These are phyloP conservation scores for Dolomedes plantarius DNA, from an alignment of 2,888 invertebrate genomes.

Conservation along the genomic window DNA sequence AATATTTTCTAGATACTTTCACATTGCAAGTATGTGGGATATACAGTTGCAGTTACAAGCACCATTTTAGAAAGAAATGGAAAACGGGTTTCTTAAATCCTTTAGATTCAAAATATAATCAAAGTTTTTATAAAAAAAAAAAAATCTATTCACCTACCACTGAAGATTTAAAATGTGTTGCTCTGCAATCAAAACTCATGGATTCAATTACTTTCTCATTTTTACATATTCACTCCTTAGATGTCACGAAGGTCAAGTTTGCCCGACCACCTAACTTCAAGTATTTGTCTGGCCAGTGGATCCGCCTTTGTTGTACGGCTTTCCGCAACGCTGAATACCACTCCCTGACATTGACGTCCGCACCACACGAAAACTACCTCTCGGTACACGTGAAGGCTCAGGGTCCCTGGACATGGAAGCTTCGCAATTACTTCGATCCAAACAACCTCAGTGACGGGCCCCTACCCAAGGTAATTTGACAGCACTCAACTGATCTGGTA, in stretches of 20 bases:
- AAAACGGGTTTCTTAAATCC: no score
- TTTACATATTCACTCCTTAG: slow-evolving; percentile 74
- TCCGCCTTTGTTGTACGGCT: slow-evolving; percentile 90
- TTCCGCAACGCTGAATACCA: slow-evolving; percentile 93
- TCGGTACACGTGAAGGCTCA: slow-evolving; percentile 95
- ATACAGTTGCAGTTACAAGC: no score
- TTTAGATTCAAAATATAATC: no score
- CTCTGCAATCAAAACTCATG: no score
- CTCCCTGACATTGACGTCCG: slow-evolving; percentile 95
- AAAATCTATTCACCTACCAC: no score
- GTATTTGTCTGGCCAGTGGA: slow-evolving; percentile 80
- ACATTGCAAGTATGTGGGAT: no score
- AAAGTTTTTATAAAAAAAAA: no score
- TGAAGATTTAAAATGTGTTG: no score
- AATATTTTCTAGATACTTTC: no score
- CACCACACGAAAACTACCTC: slow-evolving; percentile 95
- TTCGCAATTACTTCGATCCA: slow-evolving; percentile 94
- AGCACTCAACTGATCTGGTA: no score
- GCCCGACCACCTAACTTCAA: slow-evolving; percentile 96
- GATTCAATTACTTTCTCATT: no score
- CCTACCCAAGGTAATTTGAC: slow-evolving; percentile 58
- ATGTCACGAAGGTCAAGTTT: slow-evolving; percentile 85
- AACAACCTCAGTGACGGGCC: slow-evolving; percentile 81
- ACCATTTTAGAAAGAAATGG: no score
- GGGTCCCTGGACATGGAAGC: slow-evolving; percentile 98